A percentile compares a stretch with the other conserved stretches of the same genome.
phyloP scores from a whole-genome alignment of 2,113 vertebrate genomes.

The Labrus mixtus region DNA sequence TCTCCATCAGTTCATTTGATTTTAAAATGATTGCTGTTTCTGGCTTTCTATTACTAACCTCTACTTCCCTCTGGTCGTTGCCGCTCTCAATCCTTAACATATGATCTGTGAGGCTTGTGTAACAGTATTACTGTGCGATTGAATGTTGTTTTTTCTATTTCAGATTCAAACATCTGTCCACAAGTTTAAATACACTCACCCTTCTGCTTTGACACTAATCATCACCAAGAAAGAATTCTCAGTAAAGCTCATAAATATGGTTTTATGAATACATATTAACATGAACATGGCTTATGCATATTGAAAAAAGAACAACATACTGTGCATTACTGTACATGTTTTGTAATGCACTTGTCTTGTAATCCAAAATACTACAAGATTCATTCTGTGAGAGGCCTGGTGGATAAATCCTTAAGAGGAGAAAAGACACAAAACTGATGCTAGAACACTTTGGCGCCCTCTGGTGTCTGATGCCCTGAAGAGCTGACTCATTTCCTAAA shows the following conservation, averaged over 20 bases:
- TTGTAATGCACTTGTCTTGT: background rate
- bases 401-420: background rate
- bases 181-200: background rate
- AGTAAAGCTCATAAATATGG: conserved; percentile 13
- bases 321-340: background rate
- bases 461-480: conserved; percentile 34
- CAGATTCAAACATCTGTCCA: conserved; percentile 17
- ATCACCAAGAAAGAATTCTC: background rate
- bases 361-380: background rate
- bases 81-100: background rate
- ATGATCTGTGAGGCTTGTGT: conserved; percentile 26
- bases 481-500: background rate
- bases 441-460: conserved; percentile 1
- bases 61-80: background rate
- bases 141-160: conserved; percentile 13
- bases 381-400: background rate
- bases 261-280: conserved; percentile 22
- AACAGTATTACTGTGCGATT: conserved; percentile 23
- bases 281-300: background rate
- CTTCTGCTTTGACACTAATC: background rate
- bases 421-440: background rate
- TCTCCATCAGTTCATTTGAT: conserved; percentile 3
- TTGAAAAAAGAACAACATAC: background rate
- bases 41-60: conserved; percentile 7
- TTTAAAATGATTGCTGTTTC: background rate